Percentiles rank a stretch among this genome's conserved stretches.
Conservation (phyloP, 1,140 invertebrate species). For the Nasonia vitripennis region DNA sequence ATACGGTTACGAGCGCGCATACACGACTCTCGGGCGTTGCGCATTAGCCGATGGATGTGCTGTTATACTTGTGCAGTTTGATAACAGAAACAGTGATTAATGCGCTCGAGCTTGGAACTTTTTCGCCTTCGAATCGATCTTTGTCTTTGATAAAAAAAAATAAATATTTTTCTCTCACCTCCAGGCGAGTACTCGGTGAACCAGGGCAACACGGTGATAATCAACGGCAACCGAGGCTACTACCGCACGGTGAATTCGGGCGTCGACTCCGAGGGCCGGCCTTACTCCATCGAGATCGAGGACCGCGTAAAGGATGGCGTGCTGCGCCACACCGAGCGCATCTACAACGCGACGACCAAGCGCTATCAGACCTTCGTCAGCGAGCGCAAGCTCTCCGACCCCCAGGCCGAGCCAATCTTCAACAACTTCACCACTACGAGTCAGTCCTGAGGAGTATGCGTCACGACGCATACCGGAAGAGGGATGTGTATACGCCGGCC, state of each 20-base stretch:
- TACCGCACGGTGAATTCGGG: background rate
- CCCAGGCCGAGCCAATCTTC: slow-evolving; percentile 55
- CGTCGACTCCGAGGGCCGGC: slow-evolving; percentile 48
- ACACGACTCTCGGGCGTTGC: too few relatives aligned
- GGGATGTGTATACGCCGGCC: background rate
- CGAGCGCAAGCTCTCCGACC: slow-evolving; percentile 55
- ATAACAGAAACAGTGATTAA: background rate
- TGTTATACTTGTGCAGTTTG: background rate
- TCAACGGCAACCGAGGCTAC: background rate
- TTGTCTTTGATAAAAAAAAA: background rate
- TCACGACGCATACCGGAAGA: background rate
- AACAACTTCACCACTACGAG: background rate
- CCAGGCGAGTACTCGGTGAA: background rate
- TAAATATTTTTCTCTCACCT: background rate
- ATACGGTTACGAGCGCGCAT: too few relatives aligned
- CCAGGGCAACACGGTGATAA: background rate
- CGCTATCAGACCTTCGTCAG: slow-evolving; percentile 37
- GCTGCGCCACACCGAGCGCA: slow-evolving; percentile 55
- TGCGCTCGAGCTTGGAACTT: too few relatives aligned
- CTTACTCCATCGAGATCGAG: slow-evolving; percentile 52
- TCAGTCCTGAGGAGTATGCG: background rate
- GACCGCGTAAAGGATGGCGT: slow-evolving; percentile 50
- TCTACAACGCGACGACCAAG: slow-evolving; percentile 51
- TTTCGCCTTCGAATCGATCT: background rate
- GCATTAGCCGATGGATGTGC: too few relatives aligned